Conservation (phyloP, 2,797 vertebrate species). For the Premnoplex brunnescens region DNA sequence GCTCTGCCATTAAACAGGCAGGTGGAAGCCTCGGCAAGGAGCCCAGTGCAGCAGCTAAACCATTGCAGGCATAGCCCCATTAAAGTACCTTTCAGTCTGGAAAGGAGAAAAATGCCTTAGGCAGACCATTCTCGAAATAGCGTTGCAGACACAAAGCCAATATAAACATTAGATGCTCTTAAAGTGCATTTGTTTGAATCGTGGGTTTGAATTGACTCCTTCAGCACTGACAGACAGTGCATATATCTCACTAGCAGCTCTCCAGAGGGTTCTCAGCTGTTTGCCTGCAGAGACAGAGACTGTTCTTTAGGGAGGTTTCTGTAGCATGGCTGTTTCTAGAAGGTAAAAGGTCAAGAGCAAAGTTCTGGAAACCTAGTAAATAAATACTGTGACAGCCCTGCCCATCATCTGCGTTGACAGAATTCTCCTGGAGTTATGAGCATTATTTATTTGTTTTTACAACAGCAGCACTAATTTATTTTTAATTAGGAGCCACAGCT, state of each 20-base stretch:
- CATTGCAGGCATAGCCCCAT: slow-evolving; percentile 42
- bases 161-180: slow-evolving; percentile 57
- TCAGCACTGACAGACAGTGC: slow-evolving; percentile 37
- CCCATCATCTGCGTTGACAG: slow-evolving; percentile 19
- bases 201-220: slow-evolving; percentile 35
- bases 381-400: neutral
- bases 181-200: slow-evolving; percentile 53
- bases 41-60: slow-evolving; percentile 56
- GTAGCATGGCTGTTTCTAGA: slow-evolving; percentile 17
- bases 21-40: slow-evolving; percentile 68
- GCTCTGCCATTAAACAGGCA: slow-evolving; percentile 58
- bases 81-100: slow-evolving; percentile 64
- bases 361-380: neutral
- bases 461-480: slow-evolving; percentile 12
- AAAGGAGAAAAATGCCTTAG: slow-evolving; percentile 70
- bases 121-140: slow-evolving; percentile 67
- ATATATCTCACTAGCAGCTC: slow-evolving; percentile 37
- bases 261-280: slow-evolving; percentile 41
- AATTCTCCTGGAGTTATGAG: neutral
- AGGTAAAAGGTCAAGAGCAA: slow-evolving; percentile 13
- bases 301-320: slow-evolving; percentile 36
- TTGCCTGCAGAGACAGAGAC: neutral
- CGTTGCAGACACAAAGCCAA: slow-evolving; percentile 51
- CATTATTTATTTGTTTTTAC: slow-evolving; percentile 35
- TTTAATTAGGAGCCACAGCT: slow-evolving; percentile 15